Base-by-base conservation (phyloP, 2,888 invertebrate genomes). In the Mesoligia furuncula region DNA sequence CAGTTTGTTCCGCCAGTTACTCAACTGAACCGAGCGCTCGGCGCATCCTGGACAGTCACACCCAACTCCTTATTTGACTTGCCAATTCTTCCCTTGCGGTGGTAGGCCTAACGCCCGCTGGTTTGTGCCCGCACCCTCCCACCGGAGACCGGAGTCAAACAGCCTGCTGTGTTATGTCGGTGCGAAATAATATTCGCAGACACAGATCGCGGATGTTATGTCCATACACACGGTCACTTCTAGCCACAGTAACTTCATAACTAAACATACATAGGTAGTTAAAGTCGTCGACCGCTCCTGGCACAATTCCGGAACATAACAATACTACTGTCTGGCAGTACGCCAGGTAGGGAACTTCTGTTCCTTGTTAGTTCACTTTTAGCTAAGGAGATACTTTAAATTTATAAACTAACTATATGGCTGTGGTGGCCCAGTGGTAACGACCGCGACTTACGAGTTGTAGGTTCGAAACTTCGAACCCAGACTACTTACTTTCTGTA, bases 231-330 rank as follows among this genome's bases (percentile, higher is more conserved):
- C 36, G 17, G n/a, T 36, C 57, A 48, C 15, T 39, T 68, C 42
- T 65, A n/a, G 39, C 24, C 51, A 64, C 79, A 51, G 48, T 57
- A 80, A 64, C 57, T 69, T 64, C 20, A 61, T 81, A 31, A 64
- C 42, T 69, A 69, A 36, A 82, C 65, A 75, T 27, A 54, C 15
- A 24, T 81, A 83, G 17, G 31, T 69, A 73, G 68, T 70, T 61
- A 64, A 70, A 81, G 88, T 83, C 89, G 71, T 81, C 83, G 87
- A 86, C 86, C 89, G 78, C 86, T 87, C 80, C 81, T 85, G 83
- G 74, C 86, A 86, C 86, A 84, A 83, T 89, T 87, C 77, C 70
- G 78, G 85, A 77, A 80, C 72, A 80, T 75, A 80, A 77, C 70
- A 84, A 78, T 89, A 83, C 79, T 81, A 79, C 74, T 79, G 79